Percentiles rank a stretch among this genome's conserved stretches.
These are phyloP conservation scores for Dicranocentrus wangi DNA, from an alignment of 2,888 invertebrate species.

Conservation along the genomic window DNA sequence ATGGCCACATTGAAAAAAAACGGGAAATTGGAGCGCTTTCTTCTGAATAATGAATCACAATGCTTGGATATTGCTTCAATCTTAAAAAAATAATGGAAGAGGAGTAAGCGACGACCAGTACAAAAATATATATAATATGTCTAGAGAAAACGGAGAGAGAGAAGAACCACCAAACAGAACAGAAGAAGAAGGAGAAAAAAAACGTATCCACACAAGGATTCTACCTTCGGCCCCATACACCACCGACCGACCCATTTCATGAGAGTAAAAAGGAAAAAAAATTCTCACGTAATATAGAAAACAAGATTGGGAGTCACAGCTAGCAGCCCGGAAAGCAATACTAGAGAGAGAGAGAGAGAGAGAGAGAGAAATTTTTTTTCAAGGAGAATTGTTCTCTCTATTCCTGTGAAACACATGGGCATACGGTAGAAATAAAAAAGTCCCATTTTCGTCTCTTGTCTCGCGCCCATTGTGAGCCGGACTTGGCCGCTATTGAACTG, in stretches of 20 bases:
- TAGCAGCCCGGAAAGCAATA: neutral
- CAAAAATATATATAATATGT: too few relatives aligned
- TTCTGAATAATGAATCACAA: constrained; percentile 64
- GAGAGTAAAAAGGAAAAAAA: constrained; percentile 25
- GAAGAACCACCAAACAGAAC: neutral
- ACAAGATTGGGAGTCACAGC: neutral
- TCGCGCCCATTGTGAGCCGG: neutral
- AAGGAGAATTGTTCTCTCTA: neutral
- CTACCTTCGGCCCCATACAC: too few relatives aligned
- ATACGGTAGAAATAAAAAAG: constrained; percentile 7
- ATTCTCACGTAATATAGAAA: neutral
- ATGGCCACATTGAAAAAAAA: constrained; percentile 6
- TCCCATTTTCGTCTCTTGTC: constrained; percentile 22
- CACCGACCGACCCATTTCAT: constrained; percentile 33
- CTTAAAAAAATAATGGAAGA: constrained; percentile 64
- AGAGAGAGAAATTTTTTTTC: constrained; percentile 2
- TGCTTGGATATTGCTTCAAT: constrained; percentile 64
- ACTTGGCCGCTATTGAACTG: neutral
- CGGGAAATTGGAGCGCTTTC: constrained; percentile 61
- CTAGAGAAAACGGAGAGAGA: neutral
- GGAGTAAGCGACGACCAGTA: neutral
- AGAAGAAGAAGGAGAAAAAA: neutral
- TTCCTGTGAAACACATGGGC: neutral
- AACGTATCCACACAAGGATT: neutral
- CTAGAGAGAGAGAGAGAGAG: neutral